Conservation (phyloP, 2,113 vertebrate species). For the Cromileptes altivelis region DNA sequence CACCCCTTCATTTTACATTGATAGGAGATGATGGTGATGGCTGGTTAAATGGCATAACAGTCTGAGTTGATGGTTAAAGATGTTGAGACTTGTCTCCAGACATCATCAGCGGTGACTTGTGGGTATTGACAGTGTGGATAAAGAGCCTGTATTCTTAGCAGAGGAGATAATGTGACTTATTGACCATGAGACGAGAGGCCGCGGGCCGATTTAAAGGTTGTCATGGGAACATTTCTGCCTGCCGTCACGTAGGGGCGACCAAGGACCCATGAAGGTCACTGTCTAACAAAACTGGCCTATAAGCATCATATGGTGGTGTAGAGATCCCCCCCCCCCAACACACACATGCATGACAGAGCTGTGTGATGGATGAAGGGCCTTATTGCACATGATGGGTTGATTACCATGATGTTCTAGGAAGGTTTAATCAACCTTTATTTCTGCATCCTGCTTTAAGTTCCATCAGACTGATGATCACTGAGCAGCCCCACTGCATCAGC, state of each 20-base stretch:
- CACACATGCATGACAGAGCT: background rate
- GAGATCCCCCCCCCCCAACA: too few species aligned
- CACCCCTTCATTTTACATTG: background rate
- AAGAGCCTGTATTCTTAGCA: slow-evolving; percentile 8
- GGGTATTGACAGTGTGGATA: background rate
- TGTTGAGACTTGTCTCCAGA: background rate
- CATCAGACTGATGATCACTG: background rate
- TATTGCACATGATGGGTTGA: slow-evolving; percentile 12
- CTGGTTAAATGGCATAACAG: background rate
- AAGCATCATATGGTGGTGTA: background rate
- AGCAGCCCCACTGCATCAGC: background rate
- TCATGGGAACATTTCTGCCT: slow-evolving; percentile 35
- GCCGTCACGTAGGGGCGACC: background rate
- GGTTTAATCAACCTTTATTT: background rate
- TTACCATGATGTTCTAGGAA: background rate
- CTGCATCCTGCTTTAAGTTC: background rate
- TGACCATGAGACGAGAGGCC: slow-evolving; percentile 27
- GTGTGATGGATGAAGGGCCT: slow-evolving; percentile 8
- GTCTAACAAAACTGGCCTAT: slow-evolving; percentile 1
- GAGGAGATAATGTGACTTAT: slow-evolving; percentile 41
- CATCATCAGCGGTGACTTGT: background rate
- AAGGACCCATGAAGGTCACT: slow-evolving; percentile 40
- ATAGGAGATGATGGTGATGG: background rate
- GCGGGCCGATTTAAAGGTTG: slow-evolving; percentile 26
- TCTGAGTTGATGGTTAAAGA: slow-evolving; percentile 7